phyloP scores from a whole-genome alignment of 2,888 invertebrate genomes.

The Homarus gammarus region DNA sequence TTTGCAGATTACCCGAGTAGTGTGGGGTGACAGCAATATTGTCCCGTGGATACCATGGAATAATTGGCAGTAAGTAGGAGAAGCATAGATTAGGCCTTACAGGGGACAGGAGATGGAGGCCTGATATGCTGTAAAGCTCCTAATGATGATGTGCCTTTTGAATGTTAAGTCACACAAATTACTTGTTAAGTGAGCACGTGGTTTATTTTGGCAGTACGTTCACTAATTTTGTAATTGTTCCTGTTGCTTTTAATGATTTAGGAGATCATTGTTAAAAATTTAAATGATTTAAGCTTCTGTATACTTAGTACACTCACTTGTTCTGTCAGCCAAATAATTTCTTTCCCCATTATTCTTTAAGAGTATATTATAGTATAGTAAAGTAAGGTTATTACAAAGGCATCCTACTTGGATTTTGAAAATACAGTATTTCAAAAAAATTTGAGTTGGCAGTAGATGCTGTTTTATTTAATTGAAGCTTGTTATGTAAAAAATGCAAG shows the following conservation, averaged over 20 bases:
- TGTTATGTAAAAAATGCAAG: too few species aligned
- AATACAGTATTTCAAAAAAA: too few species aligned
- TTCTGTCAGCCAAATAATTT: too few species aligned
- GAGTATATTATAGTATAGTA: too few species aligned
- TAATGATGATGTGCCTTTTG: conserved; percentile 31
- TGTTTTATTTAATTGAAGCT: too few species aligned
- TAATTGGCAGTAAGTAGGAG: background rate
- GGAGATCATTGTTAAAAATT: too few species aligned
- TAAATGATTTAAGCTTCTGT: too few species aligned
- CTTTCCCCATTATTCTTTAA: too few species aligned
- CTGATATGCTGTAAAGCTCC: conserved; percentile 25
- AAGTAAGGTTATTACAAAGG: too few species aligned
- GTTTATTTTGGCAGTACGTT: background rate
- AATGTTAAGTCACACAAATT: conserved; percentile 35
- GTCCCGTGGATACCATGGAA: conserved; percentile 10
- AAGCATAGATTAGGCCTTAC: background rate
- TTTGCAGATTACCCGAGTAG: background rate
- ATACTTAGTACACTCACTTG: too few species aligned
- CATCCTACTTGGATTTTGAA: too few species aligned
- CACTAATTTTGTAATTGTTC: background rate
- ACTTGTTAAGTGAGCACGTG: conserved; percentile 10
- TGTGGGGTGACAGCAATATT: background rate
- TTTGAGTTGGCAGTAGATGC: too few species aligned
- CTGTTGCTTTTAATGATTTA: background rate
- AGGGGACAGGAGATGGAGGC: background rate